Evolutionary conservation across 2,888 invertebrate genomes (phyloP), one percentile per base, ranked within the genome.

Genomic region (Idaea straminata): DNA sequence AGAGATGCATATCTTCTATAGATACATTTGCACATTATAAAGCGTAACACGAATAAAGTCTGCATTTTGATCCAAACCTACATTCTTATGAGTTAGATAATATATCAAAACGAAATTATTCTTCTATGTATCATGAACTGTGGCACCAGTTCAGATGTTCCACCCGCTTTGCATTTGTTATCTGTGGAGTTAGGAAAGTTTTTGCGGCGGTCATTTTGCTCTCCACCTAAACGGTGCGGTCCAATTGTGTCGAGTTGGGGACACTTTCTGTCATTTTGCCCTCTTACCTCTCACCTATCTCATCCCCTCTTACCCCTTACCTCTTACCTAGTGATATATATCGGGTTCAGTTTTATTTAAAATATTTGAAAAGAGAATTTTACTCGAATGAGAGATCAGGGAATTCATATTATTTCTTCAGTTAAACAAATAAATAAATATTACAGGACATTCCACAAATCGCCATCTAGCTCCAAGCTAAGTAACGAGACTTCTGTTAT

Each of bases 121-220:
- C 58, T 13, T 35, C 61, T 61, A 35, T 16, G 62, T 59, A n/a
- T 6, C 59, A 25, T 63, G 10, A 16, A 66, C 69, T 70, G 64
- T 62, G 66, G n/a, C 35, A 59, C 58, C n/a, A 47, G 59, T 38
- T 58, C 38, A n/a, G 36, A 58, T 61, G 63, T 67, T 66, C 59
- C 65, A 69, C 69, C 67, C 69, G 70, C 68, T 76, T 76, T 77
- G 75, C 77, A 77, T 79, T 72, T 67, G 71, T 74, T 75, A 76
- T 76, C 70, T 74, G 69, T 70, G 71, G 67, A 47, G 47, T 47
- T 69, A 70, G 69, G 65, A 64, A 70, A 73, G 69, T 76, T 80
- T 77, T 80, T 76, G 79, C 72, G 65, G 66, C 72, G 75, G 71
- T 71, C 74, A 74, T 77, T 79, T 72, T 64, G 77, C 69, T 74